Evolutionary conservation across 2,113 vertebrate species (phyloP).

Genomic region (Misgurnus mizolepis): DNA sequence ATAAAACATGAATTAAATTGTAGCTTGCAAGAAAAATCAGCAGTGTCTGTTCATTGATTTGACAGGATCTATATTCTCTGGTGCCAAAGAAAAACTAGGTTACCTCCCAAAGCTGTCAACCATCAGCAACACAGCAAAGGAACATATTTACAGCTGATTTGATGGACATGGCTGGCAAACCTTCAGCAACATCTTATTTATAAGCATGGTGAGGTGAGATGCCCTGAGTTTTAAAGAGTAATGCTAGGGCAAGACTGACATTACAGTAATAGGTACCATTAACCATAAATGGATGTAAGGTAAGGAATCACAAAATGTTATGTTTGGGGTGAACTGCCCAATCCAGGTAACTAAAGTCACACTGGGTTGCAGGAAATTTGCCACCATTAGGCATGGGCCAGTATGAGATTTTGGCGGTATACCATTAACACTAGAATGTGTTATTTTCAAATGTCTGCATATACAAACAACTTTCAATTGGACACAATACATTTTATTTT

Average conservation of each 20-base stretch:
- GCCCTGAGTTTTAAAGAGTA: background rate
- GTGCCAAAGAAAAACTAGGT: conserved; percentile 48
- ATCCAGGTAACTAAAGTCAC: background rate
- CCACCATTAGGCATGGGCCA: no score
- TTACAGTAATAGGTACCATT: background rate
- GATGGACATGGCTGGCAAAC: conserved; percentile 52
- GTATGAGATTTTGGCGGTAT: no score
- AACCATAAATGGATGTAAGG: background rate
- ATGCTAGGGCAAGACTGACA: background rate
- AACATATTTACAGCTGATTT: conserved; percentile 51
- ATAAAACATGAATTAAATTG: conserved; percentile 29
- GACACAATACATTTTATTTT: no score
- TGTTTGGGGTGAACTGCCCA: background rate
- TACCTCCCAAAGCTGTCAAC: conserved; percentile 51
- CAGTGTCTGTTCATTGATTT: conserved; percentile 40
- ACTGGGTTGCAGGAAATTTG: background rate
- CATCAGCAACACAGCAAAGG: conserved; percentile 39
- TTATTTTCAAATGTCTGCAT: no score
- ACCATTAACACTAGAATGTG: no score
- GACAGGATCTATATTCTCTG: conserved; percentile 30
- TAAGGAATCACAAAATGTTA: background rate
- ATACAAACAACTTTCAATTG: no score
- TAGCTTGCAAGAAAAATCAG: conserved; percentile 4
- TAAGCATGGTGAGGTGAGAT: conserved; percentile 51
- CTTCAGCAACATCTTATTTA: conserved; percentile 58